These are phyloP conservation scores for Ceriagrion tenellum DNA, from an alignment of 2,888 invertebrate species.

Conservation along the genomic window DNA sequence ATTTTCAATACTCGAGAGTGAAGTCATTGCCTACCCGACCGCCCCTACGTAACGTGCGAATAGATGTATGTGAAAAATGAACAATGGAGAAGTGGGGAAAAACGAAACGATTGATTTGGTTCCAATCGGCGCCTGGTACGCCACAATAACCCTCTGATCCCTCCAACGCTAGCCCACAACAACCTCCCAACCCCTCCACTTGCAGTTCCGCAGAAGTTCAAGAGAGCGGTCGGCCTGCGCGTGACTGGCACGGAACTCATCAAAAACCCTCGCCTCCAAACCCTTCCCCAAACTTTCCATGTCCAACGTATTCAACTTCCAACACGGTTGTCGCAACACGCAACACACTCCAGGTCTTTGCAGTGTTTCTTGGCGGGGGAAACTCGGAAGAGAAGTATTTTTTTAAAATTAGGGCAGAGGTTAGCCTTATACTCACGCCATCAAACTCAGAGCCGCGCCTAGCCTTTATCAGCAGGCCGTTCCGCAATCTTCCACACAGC, in stretches of 20 bases:
- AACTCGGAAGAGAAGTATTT: constrained; percentile 4
- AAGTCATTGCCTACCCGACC: not conserved
- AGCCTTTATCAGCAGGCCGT: not conserved
- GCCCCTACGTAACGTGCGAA: constrained; percentile 26
- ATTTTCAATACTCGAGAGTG: not conserved
- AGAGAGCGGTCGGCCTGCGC: not conserved
- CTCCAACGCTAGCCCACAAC: not conserved
- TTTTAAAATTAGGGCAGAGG: constrained; percentile 49
- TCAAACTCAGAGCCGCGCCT: not conserved
- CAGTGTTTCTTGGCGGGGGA: constrained; percentile 17
- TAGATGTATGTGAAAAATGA: constrained; percentile 8
- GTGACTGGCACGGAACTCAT: constrained; percentile 65
- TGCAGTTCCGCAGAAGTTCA: constrained; percentile 59
- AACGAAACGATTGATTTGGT: constrained; percentile 59
- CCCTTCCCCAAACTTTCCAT: constrained; percentile 57
- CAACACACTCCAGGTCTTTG: constrained; percentile 38
- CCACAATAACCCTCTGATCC: constrained; percentile 34
- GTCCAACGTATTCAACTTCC: constrained; percentile 51
- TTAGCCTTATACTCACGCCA: constrained; percentile 12
- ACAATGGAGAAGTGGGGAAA: not conserved
- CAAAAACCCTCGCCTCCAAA: constrained; percentile 31
- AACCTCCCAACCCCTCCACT: not conserved
- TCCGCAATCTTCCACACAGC: not conserved
- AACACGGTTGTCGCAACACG: constrained; percentile 44
- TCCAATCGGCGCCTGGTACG: constrained; percentile 46